These are phyloP conservation scores for Pollenia griseotomentosa DNA, from an alignment of 2,888 invertebrate genomes.

Conservation along the genomic window DNA sequence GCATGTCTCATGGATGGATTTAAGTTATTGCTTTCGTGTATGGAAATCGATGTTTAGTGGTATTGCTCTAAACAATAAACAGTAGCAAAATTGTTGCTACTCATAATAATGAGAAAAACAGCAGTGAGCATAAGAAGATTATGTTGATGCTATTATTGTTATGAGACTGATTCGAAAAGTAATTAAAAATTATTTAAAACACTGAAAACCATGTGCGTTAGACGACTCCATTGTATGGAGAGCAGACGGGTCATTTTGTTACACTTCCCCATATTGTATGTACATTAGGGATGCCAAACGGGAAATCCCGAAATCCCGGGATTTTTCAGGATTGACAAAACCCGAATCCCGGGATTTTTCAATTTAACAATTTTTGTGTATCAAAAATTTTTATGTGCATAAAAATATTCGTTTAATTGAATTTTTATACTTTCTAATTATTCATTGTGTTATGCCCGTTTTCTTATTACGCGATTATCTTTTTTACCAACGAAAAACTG, in stretches of 20 bases:
- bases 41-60: background rate
- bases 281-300: too few species aligned
- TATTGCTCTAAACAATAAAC: slow-evolving; percentile 18
- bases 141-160: slow-evolving; percentile 5
- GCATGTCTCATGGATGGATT: slow-evolving; percentile 29
- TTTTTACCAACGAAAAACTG: too few species aligned
- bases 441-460: too few species aligned
- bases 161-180: background rate
- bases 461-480: too few species aligned
- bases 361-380: too few species aligned
- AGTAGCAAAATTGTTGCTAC: slow-evolving; percentile 31
- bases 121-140: slow-evolving; percentile 9
- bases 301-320: too few species aligned
- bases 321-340: too few species aligned
- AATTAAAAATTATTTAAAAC: background rate
- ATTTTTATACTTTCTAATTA: too few species aligned
- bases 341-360: too few species aligned
- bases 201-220: background rate
- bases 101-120: slow-evolving; percentile 29
- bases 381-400: too few species aligned
- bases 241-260: too few species aligned
- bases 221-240: background rate
- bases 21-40: background rate
- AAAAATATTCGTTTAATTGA: too few species aligned
- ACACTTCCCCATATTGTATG: background rate